Conservation (phyloP, 1,140 invertebrate genomes). For the Caenorhabditis brenneri region DNA sequence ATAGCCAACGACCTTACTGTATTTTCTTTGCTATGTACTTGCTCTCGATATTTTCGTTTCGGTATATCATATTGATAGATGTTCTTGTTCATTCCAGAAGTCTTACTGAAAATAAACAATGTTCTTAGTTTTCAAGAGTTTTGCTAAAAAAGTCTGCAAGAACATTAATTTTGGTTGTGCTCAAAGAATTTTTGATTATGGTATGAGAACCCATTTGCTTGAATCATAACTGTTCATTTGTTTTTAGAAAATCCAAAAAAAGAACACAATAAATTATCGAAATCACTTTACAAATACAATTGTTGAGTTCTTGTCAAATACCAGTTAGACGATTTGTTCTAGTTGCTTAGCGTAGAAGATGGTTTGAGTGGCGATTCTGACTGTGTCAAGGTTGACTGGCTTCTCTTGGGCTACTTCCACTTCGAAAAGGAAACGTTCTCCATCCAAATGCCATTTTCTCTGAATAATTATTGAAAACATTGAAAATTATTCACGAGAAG, state of each 20-base stretch:
- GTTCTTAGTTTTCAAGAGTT: conserved; percentile 77
- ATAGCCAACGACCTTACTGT: conserved; percentile 11
- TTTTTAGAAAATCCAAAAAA: neutral
- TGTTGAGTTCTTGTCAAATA: conserved; percentile 15
- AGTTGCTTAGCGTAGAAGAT: conserved; percentile 96
- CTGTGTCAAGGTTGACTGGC: conserved; percentile 84
- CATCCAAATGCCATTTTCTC: conserved; percentile 79
- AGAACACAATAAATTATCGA: neutral
- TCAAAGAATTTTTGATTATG: neutral
- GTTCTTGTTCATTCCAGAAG: conserved; percentile 19
- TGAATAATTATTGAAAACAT: too few species aligned
- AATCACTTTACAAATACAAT: conserved; percentile 20
- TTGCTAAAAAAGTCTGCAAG: conserved; percentile 73
- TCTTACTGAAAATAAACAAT: neutral
- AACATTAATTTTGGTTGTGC: too few species aligned
- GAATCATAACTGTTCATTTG: neutral
- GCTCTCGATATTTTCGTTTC: neutral
- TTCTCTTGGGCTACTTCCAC: conserved; percentile 80
- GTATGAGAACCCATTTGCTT: too few species aligned
- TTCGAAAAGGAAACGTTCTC: conserved; percentile 79
- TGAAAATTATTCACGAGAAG: too few species aligned
- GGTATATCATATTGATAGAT: conserved; percentile 50
- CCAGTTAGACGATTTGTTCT: conserved; percentile 93
- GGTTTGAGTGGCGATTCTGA: conserved; percentile 86
- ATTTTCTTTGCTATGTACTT: neutral